Evolutionary conservation across 2,888 invertebrate genomes (phyloP).

Genomic region (Drosophila quinaria): DNA sequence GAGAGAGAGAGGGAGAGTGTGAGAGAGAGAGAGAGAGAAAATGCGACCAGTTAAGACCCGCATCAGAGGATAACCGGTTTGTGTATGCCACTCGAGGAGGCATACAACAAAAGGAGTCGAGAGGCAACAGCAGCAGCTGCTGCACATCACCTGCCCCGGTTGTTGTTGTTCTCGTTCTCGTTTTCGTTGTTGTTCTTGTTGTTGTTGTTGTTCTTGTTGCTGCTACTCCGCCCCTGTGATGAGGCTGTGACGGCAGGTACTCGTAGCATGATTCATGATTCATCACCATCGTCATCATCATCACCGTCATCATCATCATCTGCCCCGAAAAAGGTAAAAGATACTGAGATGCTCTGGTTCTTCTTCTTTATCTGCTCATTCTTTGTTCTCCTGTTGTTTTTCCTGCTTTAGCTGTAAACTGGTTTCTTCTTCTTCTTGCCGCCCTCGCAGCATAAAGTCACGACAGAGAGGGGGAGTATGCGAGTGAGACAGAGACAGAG

Average conservation of each 20-base stretch:
- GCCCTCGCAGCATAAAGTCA: conserved; percentile 38
- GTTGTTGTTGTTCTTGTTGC: not conserved
- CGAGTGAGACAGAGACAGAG: conserved; percentile 5
- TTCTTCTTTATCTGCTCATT: conserved; percentile 4
- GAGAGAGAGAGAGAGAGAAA: conserved; percentile 8
- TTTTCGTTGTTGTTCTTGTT: not conserved
- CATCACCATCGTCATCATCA: conserved; percentile 36
- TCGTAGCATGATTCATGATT: conserved; percentile 61
- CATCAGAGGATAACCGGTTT: conserved; percentile 26
- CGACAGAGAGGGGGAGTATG: not conserved
- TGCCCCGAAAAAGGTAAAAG: conserved; percentile 53
- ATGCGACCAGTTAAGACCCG: conserved; percentile 40
- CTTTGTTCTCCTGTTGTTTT: conserved; percentile 12
- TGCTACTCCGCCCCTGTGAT: conserved; percentile 36
- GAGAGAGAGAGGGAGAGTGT: conserved; percentile 4
- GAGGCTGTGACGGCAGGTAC: conserved; percentile 58
- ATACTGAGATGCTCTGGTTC: conserved; percentile 7
- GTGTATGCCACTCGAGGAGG: conserved; percentile 23
- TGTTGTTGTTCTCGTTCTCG: conserved; percentile 10
- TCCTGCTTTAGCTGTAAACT: conserved; percentile 23
- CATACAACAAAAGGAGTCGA: conserved; percentile 30
- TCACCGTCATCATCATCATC: conserved; percentile 17
- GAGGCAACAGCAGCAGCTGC: conserved; percentile 43
- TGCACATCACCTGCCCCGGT: conserved; percentile 63
- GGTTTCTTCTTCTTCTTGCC: conserved; percentile 28